phyloP scores from a whole-genome alignment of 2,888 invertebrate genomes.

The Conus canariensis region DNA sequence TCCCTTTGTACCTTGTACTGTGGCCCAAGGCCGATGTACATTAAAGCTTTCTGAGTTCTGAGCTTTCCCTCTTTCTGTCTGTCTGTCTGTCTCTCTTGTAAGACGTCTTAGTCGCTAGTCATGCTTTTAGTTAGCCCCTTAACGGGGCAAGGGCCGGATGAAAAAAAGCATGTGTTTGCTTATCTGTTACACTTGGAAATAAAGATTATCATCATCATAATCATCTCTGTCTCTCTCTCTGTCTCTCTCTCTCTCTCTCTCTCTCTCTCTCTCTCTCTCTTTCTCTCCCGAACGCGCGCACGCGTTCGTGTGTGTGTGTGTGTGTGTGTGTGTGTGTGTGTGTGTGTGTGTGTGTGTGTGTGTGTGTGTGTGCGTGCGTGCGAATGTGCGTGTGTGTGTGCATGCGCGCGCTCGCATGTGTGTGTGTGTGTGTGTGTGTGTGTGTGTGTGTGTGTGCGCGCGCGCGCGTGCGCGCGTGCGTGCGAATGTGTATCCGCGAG shows the following conservation, averaged over 20 bases:
- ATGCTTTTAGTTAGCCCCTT: too few relatives aligned
- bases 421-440: not conserved
- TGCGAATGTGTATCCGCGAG: not conserved
- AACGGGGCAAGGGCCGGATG: too few relatives aligned
- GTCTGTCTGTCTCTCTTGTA: too few relatives aligned
- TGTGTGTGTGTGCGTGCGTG: not conserved
- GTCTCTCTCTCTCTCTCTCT: not conserved
- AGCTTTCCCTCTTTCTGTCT: too few relatives aligned
- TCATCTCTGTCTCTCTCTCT: not conserved
- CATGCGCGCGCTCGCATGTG: not conserved
- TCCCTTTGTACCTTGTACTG: too few relatives aligned
- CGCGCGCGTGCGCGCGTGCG: not conserved
- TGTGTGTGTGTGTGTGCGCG: conserved; percentile 5
- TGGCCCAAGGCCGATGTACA: too few relatives aligned
- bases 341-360: not conserved
- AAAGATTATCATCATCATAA: too few relatives aligned
- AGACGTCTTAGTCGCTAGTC: too few relatives aligned
- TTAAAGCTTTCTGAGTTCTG: too few relatives aligned
- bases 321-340: not conserved
- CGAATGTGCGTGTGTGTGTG: not conserved
- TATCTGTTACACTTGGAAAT: too few relatives aligned
- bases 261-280: not conserved
- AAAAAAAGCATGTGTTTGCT: too few relatives aligned
- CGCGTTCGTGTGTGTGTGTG: not conserved
- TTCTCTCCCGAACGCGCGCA: not conserved